A percentile compares a stretch with the other conserved stretches of the same genome.
phyloP scores from a whole-genome alignment of 2,888 invertebrate species.

The Archaeoteleia sp. region DNA sequence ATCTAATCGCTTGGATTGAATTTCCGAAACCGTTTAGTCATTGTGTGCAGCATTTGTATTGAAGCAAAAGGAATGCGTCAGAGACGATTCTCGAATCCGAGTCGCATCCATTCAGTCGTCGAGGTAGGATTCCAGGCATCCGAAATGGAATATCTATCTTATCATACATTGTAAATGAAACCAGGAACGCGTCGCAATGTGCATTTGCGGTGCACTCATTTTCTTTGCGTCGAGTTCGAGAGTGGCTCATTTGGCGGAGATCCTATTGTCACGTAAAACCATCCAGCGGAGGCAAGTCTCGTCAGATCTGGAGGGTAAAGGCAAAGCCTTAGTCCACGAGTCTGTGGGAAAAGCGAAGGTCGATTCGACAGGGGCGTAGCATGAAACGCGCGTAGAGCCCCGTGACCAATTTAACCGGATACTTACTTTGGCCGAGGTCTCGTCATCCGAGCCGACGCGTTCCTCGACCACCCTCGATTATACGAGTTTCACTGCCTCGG shows the following conservation, averaged over 20 bases:
- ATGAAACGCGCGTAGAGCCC: conserved; percentile 66
- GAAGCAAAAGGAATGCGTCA: too few species aligned
- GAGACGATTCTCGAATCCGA: too few species aligned
- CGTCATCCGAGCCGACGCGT: conserved; percentile 29
- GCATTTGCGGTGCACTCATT: conserved; percentile 49
- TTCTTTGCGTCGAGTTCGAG: conserved; percentile 49
- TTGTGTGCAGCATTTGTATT: background rate
- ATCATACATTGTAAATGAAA: conserved; percentile 33
- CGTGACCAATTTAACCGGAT: conserved; percentile 74
- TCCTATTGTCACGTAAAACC: conserved; percentile 50
- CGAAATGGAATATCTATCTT: conserved; percentile 20
- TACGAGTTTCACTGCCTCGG: conserved; percentile 39
- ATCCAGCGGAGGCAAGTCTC: background rate
- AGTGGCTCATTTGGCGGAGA: conserved; percentile 44
- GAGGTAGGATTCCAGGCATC: too few species aligned
- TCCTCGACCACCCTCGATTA: conserved; percentile 48
- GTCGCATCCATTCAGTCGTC: too few species aligned
- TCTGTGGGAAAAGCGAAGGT: conserved; percentile 69
- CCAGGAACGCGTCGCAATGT: conserved; percentile 44
- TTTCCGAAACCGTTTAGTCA: background rate
- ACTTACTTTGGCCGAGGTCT: conserved; percentile 50
- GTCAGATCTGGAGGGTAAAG: conserved; percentile 29
- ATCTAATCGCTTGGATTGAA: too few species aligned
- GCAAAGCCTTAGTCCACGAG: conserved; percentile 38
- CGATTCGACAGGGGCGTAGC: conserved; percentile 72